A percentile compares a stretch with the other conserved stretches of the same genome.
Evolutionary conservation across 2,113 vertebrate genomes (phyloP).

Genomic region (Siphamia tubifer): DNA sequence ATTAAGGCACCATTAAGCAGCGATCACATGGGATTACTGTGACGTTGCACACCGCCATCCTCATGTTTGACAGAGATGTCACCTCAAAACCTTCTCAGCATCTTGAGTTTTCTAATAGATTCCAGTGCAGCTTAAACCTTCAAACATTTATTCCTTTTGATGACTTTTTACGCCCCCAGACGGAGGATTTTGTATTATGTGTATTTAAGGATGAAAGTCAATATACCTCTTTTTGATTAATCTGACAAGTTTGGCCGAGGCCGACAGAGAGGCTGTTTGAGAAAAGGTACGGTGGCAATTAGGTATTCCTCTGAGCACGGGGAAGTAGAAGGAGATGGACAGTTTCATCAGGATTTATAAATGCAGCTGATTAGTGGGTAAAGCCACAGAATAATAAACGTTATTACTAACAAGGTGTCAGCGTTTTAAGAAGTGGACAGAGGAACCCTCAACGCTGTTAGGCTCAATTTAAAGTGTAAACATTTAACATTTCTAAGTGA

Average conservation of each 20-base stretch:
- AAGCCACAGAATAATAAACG: background rate
- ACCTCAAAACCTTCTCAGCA: background rate
- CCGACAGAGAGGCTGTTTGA: background rate
- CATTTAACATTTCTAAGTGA: too few relatives aligned
- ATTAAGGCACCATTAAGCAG: background rate
- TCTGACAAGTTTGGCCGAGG: background rate
- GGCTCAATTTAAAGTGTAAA: too few relatives aligned
- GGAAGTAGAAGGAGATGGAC: background rate
- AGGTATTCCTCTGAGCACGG: background rate
- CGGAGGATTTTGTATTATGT: background rate
- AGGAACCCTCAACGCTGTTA: background rate
- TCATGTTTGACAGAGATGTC: background rate
- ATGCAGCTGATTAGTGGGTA: background rate
- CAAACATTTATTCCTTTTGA: conserved; percentile 15
- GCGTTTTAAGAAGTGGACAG: background rate
- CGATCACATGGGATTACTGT: too few relatives aligned
- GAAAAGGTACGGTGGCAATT: background rate
- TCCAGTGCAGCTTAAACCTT: background rate
- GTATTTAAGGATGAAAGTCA: conserved; percentile 22
- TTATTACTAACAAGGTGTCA: background rate
- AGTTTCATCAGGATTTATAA: background rate
- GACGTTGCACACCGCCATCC: background rate
- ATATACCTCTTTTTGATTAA: background rate
- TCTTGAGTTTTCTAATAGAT: background rate
- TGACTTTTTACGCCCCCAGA: background rate